phyloP scores from a whole-genome alignment of 30 jellyfish, hydroid and myxozoan genomes.

The Chironex yamaguchii region DNA sequence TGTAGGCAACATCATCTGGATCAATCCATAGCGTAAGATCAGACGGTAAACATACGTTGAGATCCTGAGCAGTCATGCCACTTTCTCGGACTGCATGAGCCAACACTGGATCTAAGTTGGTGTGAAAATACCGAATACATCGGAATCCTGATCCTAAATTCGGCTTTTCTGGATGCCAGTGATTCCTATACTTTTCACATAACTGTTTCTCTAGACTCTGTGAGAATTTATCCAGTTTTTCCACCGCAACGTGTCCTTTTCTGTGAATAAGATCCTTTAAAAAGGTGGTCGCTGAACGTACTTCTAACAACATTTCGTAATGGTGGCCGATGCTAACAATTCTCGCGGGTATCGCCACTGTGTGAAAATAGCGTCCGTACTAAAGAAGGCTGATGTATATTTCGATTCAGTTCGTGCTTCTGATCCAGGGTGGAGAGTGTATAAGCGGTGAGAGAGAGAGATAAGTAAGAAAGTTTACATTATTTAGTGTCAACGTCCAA shows the following conservation, averaged over 20 bases:
- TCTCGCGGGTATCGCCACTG: neutral
- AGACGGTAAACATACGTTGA: conserved; percentile 77
- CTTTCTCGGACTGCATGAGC: conserved; percentile 86
- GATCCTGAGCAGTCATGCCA: conserved; percentile 77
- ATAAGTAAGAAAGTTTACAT: too few relatives aligned
- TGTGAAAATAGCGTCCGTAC: too few relatives aligned
- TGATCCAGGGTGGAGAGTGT: too few relatives aligned
- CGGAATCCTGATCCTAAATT: conserved; percentile 94
- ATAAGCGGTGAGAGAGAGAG: too few relatives aligned
- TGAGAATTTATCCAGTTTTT: conserved; percentile 78
- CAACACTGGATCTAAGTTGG: conserved; percentile 83
- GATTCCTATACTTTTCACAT: conserved; percentile 73
- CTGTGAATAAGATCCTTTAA: conserved; percentile 77
- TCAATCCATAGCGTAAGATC: conserved; percentile 97
- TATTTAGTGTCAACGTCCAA: too few relatives aligned
- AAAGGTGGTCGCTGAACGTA: conserved; percentile 85
- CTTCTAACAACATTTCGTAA: conserved; percentile 81
- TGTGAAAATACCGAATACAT: conserved; percentile 81
- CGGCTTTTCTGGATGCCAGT: conserved; percentile 98
- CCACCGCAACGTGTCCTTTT: conserved; percentile 57
- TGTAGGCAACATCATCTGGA: conserved; percentile 92
- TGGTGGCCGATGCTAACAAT: neutral
- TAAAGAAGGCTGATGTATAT: too few relatives aligned
- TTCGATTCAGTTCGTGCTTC: too few relatives aligned
- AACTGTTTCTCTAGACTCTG: conserved; percentile 74